Base-by-base conservation (phyloP, 2,113 vertebrate species). In the Morone saxatilis region DNA sequence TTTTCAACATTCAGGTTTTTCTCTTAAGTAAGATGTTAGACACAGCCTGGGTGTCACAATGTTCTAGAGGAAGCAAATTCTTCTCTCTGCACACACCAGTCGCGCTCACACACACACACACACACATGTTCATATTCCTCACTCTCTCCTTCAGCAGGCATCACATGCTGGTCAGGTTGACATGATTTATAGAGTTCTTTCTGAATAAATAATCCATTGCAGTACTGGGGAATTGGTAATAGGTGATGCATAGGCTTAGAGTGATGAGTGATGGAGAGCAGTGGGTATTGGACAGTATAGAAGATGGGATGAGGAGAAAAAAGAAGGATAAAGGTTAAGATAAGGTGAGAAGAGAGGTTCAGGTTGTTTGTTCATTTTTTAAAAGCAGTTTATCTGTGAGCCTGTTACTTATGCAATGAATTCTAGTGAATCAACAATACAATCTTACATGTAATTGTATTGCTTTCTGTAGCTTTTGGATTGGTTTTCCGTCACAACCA, bases 131-230 rank as follows among this genome's bases (percentile, higher is more conserved):
- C 68, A 75, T 80, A 69, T 74, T 75, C 83, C 41, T 57, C 48
- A 17, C 56, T 45, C 36, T 68, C 62, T 70, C 72, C 51, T 72
- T 86, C 66, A 63, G 54, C 5, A 40, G 72, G 60, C 74, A 83
- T 82, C 79, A 71, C 75, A 81, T 71, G 69, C 62, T 73, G 69
- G 82, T 76, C 87, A 74, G 75, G 76, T 56, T 86, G 80, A 86
- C 88, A 91, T 93, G 89, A 93, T 93, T 94, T 91, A 94, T 93
- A 53, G 83, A 81, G 78, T 91, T 90, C 67, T 65, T 50, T 78
- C 70, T 91, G 89, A 91, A 94, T 94, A 94, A 93, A 91, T 93
- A 91, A 93, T 93, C 87, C 68, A 31, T 87, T 51, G 85, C 74
- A 38, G 84, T 45, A 41, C 36, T 36, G 17, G 45, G 80, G 73